Base-by-base conservation (phyloP, 2,113 vertebrate genomes). In the Brachionichthys hirsutus region DNA sequence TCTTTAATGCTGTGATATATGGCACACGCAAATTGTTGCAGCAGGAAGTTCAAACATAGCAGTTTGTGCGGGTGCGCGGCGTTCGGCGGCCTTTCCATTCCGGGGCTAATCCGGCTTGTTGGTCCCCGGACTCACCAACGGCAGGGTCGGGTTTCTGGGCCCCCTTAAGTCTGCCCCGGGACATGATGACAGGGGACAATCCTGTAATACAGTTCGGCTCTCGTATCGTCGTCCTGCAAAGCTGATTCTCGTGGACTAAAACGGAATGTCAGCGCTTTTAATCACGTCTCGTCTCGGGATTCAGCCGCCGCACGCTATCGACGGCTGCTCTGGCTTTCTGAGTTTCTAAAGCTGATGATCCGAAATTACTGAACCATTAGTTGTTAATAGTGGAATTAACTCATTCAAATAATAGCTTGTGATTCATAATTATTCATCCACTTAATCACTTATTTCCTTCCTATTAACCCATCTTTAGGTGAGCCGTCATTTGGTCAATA, bases 31-130 rank as follows among this genome's bases (percentile, higher is more conserved):
- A 52, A 57, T 51, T 40, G 53, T 22, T 57, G 61, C 69, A 50
- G 82, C 51, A 81, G 76, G 70, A 87, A 81, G 84, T 85, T 78
- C 87, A 85, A 88, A 79, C 81, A 88, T 90, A 83, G 75, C 83
- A 65, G 75, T 88, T 87, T 85, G 82, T 40, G 50, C 40, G 67
- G 59, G 66, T 78, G 73, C 78, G 85, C 86, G 82, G 46, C 80
- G 86, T 82, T 76, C 73, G 16, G 64, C 73, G 60, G 84, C 77
- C 69, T 84, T 75, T 54, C 85, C 89, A 88, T 90, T 85, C 85
- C 89, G 52, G 30, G 62, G 59, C 82, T 88, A 87, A 91, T 87
- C 87, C 88, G 48, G 53, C 65, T 78, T 79, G 76, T 81, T 84
- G 54, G 58, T 84, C 80, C 79, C 65, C 70, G 47, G 45, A 79